phyloP scores from a whole-genome alignment of 2,888 invertebrate genomes.

The Drosophila bunnanda region DNA sequence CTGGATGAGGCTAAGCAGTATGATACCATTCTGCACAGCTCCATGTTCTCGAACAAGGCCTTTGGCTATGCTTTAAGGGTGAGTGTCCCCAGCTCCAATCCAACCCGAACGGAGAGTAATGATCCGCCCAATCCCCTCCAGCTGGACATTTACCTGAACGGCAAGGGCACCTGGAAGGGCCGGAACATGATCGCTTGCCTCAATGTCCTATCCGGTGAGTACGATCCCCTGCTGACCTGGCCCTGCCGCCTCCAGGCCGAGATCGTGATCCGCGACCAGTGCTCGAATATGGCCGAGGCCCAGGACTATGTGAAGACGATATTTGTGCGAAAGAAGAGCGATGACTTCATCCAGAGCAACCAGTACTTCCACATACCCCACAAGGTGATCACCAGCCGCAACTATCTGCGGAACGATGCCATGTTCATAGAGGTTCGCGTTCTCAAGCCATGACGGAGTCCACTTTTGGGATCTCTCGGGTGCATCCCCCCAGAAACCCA shows the following conservation, averaged over 20 bases:
- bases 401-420: conserved; percentile 83
- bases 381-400: conserved; percentile 78
- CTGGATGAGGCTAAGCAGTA: conserved; percentile 89
- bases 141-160: conserved; percentile 90
- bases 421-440: conserved; percentile 83
- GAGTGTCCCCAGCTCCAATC: conserved; percentile 54
- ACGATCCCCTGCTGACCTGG: conserved; percentile 90
- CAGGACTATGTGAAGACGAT: conserved; percentile 88
- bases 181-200: conserved; percentile 89
- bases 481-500: not conserved
- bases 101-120: too few relatives aligned
- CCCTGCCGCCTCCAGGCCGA: conserved; percentile 89
- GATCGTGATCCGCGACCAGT: conserved; percentile 88
- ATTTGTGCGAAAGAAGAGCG: conserved; percentile 86
- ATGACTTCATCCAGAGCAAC: conserved; percentile 83
- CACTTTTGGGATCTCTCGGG: not conserved
- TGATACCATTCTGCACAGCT: conserved; percentile 88
- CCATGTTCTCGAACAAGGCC: conserved; percentile 88
- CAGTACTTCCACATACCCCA: conserved; percentile 84
- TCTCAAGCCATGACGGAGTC: conserved; percentile 54
- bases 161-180: conserved; percentile 91
- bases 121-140: conserved; percentile 67
- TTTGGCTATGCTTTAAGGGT: conserved; percentile 91
- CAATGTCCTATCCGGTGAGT: conserved; percentile 89
- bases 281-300: conserved; percentile 84